phyloP scores from a whole-genome alignment of 2,113 vertebrate genomes.

The Mormyrus lacerda region DNA sequence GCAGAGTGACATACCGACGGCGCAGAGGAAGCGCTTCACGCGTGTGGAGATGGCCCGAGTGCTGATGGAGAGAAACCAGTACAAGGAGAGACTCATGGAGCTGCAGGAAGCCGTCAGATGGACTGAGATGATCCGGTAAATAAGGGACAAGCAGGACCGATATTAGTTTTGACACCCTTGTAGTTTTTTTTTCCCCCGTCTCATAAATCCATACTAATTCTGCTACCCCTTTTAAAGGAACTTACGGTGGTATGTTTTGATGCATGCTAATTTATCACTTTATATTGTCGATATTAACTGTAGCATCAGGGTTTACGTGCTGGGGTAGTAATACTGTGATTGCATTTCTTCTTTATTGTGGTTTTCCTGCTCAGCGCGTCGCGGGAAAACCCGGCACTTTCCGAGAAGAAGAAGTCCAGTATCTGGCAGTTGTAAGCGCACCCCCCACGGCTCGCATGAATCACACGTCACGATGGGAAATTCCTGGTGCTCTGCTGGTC shows the following conservation, averaged over 20 bases:
- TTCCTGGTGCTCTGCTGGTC: background rate
- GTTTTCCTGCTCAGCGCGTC: constrained; percentile 70
- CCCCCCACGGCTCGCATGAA: background rate
- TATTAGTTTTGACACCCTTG: background rate
- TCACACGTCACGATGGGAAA: background rate
- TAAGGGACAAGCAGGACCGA: background rate
- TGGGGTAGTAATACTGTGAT: background rate
- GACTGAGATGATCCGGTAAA: constrained; percentile 97
- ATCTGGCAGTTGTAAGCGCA: constrained; percentile 97
- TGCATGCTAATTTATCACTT: background rate
- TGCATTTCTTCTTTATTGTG: background rate
- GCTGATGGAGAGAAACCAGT: constrained; percentile 97
- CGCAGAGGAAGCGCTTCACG: constrained; percentile 93
- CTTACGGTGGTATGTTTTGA: background rate
- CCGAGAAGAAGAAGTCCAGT: constrained; percentile 96
- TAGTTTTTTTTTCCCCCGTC: background rate
- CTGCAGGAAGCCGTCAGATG: constrained; percentile 96
- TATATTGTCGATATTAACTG: background rate
- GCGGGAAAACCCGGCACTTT: constrained; percentile 83
- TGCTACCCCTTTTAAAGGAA: background rate
- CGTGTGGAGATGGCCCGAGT: constrained; percentile 96
- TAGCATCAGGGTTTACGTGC: no score
- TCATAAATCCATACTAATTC: background rate
- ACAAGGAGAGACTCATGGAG: constrained; percentile 97
- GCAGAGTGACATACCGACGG: constrained; percentile 91